Evolutionary conservation across 1,140 invertebrate genomes (phyloP).

Genomic region (Pantala flavescens): DNA sequence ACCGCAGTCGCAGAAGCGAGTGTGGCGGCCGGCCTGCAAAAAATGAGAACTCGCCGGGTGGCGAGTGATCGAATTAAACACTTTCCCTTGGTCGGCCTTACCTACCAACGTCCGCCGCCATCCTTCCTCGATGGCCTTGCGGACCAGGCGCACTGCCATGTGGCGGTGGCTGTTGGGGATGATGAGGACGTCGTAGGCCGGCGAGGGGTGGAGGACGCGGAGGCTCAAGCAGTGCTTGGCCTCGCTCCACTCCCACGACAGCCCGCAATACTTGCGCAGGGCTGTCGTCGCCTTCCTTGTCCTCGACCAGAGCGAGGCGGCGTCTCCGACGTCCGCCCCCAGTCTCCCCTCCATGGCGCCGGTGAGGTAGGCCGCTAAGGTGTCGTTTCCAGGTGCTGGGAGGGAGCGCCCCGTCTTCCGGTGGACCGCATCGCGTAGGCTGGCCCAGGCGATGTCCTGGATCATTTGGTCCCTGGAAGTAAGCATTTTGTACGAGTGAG

Average conservation of each 20-base stretch:
- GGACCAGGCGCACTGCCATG: slow-evolving; percentile 17
- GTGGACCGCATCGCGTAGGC: no score
- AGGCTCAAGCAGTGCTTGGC: slow-evolving; percentile 5
- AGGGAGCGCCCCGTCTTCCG: no score
- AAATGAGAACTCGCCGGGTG: slow-evolving; percentile 25
- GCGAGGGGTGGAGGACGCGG: neutral
- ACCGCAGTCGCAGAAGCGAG: slow-evolving; percentile 32
- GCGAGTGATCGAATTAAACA: slow-evolving; percentile 15
- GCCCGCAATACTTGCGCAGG: neutral
- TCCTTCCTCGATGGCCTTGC: slow-evolving; percentile 14
- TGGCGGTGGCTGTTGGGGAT: slow-evolving; percentile 16
- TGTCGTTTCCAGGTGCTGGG: no score
- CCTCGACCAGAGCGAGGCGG: slow-evolving; percentile 23
- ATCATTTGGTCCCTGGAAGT: no score
- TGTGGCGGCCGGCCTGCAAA: slow-evolving; percentile 24
- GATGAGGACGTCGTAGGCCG: neutral
- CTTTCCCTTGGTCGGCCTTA: slow-evolving; percentile 26
- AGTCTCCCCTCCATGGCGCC: no score
- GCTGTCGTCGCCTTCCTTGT: slow-evolving; percentile 19
- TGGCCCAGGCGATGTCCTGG: no score
- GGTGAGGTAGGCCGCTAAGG: no score
- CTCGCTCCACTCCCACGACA: slow-evolving; percentile 22
- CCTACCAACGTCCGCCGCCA: slow-evolving; percentile 15
- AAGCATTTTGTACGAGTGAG: no score
- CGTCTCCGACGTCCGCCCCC: neutral